These are phyloP conservation scores for Molanna angustata DNA, from an alignment of 2,888 invertebrate genomes.

Conservation along the genomic window DNA sequence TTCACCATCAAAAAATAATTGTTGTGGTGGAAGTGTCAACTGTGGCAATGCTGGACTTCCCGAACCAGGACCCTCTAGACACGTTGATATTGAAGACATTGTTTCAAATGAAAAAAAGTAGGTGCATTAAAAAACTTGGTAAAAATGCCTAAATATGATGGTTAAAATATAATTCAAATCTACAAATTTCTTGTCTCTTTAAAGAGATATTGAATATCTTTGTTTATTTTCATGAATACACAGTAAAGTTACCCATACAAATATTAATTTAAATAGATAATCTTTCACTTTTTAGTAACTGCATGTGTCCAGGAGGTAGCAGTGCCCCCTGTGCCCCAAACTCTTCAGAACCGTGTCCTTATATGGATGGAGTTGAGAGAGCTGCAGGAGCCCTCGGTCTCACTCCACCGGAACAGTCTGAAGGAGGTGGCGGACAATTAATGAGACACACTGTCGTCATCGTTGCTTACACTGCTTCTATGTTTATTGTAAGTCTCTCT, in stretches of 20 bases:
- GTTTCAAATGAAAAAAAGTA: too few species aligned
- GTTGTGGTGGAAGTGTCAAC: conserved; percentile 46
- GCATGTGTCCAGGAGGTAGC: conserved; percentile 45
- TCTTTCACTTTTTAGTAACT: conserved; percentile 38
- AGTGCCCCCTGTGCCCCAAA: conserved; percentile 34
- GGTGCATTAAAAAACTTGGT: too few species aligned
- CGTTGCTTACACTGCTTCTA: conserved; percentile 75
- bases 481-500: conserved; percentile 82
- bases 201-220: neutral
- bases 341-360: conserved; percentile 39
- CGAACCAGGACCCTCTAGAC: conserved; percentile 28
- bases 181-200: too few species aligned
- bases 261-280: neutral
- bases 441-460: conserved; percentile 79
- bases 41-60: conserved; percentile 41
- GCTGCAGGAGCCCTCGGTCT: conserved; percentile 46
- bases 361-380: conserved; percentile 42
- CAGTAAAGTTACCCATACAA: neutral
- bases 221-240: neutral
- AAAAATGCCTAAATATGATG: too few species aligned
- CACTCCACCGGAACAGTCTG: conserved; percentile 45
- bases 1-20: conserved; percentile 39
- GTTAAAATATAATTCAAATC: too few species aligned
- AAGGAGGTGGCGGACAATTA: conserved; percentile 60
- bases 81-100: conserved; percentile 66